These are phyloP conservation scores for Corythornis vintsioides DNA, from an alignment of 2,113 vertebrate genomes.

Conservation along the genomic window DNA sequence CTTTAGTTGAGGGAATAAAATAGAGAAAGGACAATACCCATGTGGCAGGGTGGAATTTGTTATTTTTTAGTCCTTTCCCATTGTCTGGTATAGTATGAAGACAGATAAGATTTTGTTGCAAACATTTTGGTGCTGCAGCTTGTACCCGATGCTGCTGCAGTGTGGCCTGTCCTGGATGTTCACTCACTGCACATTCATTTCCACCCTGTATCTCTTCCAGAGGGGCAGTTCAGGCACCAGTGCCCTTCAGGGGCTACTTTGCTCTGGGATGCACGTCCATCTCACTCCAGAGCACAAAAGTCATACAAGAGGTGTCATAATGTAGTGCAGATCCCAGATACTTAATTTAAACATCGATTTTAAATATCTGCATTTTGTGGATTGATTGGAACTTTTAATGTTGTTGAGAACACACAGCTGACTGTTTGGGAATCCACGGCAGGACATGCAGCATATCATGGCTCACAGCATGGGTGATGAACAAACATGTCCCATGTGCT, in stretches of 20 bases:
- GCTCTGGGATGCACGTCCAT: background rate
- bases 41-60: background rate
- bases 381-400: background rate
- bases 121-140: background rate
- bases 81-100: background rate
- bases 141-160: too few relatives aligned
- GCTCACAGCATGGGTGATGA: background rate
- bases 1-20: background rate
- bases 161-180: background rate
- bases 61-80: background rate
- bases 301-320: rapidly evolving
- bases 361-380: background rate
- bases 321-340: background rate
- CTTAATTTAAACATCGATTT: background rate
- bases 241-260: background rate
- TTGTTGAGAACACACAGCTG: background rate
- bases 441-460: background rate
- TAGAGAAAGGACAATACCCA: background rate
- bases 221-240: background rate
- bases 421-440: background rate
- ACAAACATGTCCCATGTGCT: background rate
- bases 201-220: background rate
- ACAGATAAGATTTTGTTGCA: background rate
- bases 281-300: background rate
- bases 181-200: background rate